Percentiles rank a stretch among this genome's conserved stretches.
Conservation (phyloP, 2,888 invertebrate species). For the Ichneumoninae sp. region DNA sequence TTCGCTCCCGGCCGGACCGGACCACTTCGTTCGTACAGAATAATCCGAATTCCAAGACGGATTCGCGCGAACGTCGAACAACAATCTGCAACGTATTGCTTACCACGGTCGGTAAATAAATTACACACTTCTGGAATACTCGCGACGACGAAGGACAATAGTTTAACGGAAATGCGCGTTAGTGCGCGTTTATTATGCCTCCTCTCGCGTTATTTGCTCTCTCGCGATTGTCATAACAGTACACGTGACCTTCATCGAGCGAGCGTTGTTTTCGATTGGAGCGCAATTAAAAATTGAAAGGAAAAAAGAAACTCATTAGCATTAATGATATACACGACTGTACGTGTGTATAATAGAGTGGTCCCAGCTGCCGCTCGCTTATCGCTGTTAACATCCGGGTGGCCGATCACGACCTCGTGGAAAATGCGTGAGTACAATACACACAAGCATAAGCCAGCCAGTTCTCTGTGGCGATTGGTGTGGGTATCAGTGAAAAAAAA, state of each 20-base stretch:
- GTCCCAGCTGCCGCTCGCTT: conserved; percentile 21
- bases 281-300: conserved; percentile 7
- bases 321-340: conserved; percentile 20
- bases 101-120: background rate
- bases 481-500: background rate
- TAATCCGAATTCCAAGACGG: conserved; percentile 69
- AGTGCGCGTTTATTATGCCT: background rate
- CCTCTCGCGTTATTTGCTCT: background rate
- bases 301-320: conserved; percentile 25
- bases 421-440: conserved; percentile 2
- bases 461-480: background rate
- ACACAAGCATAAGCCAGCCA: background rate
- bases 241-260: conserved; percentile 44
- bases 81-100: background rate
- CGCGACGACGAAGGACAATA: background rate
- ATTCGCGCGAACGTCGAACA: conserved; percentile 35
- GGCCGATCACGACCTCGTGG: conserved; percentile 39
- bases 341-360: conserved; percentile 27
- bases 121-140: background rate
- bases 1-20: conserved; percentile 62
- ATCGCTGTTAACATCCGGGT: conserved; percentile 38
- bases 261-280: conserved; percentile 32
- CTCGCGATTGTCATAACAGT: conserved; percentile 4
- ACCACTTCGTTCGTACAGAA: conserved; percentile 68
- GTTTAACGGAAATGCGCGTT: background rate